phyloP scores from a whole-genome alignment of 2,113 vertebrate species.

The Cephalopterus ornatus region DNA sequence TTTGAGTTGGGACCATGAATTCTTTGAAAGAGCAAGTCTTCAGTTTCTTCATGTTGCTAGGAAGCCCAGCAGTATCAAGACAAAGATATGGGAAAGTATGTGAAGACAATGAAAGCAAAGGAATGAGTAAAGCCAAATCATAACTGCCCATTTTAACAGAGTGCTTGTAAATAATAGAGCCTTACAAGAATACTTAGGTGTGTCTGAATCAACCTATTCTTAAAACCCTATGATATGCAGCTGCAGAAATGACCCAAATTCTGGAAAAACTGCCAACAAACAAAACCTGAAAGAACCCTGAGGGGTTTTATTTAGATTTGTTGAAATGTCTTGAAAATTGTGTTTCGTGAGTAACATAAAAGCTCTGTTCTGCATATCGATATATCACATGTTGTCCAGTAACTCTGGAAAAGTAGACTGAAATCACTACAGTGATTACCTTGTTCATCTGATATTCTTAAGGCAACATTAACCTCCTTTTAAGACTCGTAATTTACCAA shows the following conservation, averaged over 20 bases:
- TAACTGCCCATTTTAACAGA: neutral
- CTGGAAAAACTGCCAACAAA: neutral
- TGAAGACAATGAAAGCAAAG: slow-evolving; percentile 3
- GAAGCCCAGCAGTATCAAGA: neutral
- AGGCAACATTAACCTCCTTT: neutral
- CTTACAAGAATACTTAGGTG: slow-evolving; percentile 7
- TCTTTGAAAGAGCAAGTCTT: neutral
- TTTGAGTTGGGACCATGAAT: neutral
- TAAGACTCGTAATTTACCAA: neutral
- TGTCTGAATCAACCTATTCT: neutral
- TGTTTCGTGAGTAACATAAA: neutral
- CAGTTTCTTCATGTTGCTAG: neutral
- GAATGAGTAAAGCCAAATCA: neutral
- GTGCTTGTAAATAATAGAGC: neutral
- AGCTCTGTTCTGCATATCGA: neutral
- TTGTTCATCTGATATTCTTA: neutral
- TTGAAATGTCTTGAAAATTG: slow-evolving; percentile 19
- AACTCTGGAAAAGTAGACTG: neutral
- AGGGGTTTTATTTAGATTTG: neutral
- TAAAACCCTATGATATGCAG: neutral
- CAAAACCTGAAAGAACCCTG: neutral
- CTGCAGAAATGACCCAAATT: neutral
- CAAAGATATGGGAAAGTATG: neutral
- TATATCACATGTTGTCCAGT: neutral
- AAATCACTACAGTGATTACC: neutral